Base-by-base conservation (phyloP, 1,140 invertebrate species). In the Drosophila baimaii region DNA sequence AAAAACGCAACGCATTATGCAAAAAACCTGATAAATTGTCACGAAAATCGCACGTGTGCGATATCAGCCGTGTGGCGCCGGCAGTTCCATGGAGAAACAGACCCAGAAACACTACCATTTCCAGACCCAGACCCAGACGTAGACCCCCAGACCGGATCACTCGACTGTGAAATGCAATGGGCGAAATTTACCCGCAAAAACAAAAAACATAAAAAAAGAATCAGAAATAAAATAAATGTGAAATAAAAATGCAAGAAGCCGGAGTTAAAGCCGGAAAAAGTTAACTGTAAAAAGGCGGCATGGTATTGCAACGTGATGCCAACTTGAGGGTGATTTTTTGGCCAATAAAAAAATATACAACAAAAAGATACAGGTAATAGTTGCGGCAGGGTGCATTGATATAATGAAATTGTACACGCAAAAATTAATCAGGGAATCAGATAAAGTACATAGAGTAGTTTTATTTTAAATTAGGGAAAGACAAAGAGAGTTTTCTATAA, bases 21-120 rank as follows among this genome's bases (percentile, higher is more conserved):
- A 57, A 39, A 76, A 73, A 78, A 76, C 75, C 79, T 84, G 77
- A 89, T 88, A 80, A 89, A 77, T 80, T 89, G 85, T 75, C 83
- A 88, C 83, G 84, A 83, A 84, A 80, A 84, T 89, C 77, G 83
- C 83, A 88, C 83, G 83, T 88, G 83, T 77, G 77, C 84, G 51
- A 83, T 79, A 86, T 79, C 69, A 65, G 58, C 57, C 57, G 37
- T 58, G 21, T 57, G 75, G 79, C 79, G 80, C 75, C 75, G 79
- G 47, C 15, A 35, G 6, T 64, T 33, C 15, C 33, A 25, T 69
- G 44, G 59, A 52, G 65, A 51, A 68, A 69, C 61, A 69, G 65
- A 68, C 31, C 31, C 64, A 68, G 43, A 58, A 41, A 58, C 27
- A 63, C 27, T 21, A 29, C 25, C 17, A 63, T 39, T 68, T 61